These are phyloP conservation scores for Dendrophyllia cribrosa DNA, from an alignment of 64 coral and sea anemone genomes.

Conservation along the genomic window DNA sequence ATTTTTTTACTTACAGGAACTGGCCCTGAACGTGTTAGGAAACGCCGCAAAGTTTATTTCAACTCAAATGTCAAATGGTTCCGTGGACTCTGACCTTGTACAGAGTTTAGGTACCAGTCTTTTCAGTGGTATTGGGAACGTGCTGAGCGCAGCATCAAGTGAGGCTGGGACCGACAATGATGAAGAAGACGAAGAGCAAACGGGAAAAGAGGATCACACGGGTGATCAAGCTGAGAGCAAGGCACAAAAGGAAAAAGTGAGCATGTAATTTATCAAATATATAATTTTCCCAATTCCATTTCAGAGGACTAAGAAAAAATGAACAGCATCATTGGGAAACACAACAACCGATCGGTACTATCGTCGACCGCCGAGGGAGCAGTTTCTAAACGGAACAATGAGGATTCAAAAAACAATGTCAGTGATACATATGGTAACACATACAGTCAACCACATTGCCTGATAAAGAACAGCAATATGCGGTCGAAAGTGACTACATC, in stretches of 20 bases:
- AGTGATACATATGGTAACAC: too few relatives aligned
- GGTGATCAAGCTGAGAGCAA: neutral
- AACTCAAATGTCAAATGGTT: slow-evolving; percentile 30
- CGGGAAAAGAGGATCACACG: neutral
- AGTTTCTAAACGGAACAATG: too few relatives aligned
- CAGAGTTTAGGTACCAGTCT: slow-evolving; percentile 69
- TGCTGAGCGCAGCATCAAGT: slow-evolving; percentile 42
- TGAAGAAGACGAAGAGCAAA: neutral
- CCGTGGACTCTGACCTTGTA: slow-evolving; percentile 19
- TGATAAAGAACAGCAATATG: too few relatives aligned
- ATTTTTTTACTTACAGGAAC: slow-evolving; percentile 58
- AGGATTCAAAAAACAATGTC: too few relatives aligned
- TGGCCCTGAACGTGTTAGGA: slow-evolving; percentile 73
- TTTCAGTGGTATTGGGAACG: slow-evolving; percentile 66
- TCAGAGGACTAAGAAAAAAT: too few relatives aligned
- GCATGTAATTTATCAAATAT: neutral
- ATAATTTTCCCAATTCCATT: neutral
- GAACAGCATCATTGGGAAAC: too few relatives aligned
- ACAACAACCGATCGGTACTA: too few relatives aligned
- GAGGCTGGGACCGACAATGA: slow-evolving; percentile 26
- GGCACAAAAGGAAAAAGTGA: slow-evolving; percentile 17
- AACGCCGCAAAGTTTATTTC: slow-evolving; percentile 68
- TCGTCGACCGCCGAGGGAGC: too few relatives aligned
- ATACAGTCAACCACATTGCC: too few relatives aligned
- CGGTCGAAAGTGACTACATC: too few relatives aligned